Conservation (phyloP, 2,113 vertebrate species). For the Xiphophorus couchianus region DNA sequence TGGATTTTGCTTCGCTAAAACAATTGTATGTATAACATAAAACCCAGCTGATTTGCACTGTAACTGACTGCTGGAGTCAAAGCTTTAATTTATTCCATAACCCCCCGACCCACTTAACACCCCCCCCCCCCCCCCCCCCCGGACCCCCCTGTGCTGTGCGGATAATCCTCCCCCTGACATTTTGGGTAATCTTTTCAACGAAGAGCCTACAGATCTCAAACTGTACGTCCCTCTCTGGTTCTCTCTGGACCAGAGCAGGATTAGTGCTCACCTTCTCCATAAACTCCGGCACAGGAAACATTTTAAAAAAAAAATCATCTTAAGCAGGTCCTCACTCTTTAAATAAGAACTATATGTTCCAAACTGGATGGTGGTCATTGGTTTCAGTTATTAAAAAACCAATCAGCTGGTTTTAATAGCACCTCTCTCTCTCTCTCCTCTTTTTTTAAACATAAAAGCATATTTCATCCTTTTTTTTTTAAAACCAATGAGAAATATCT, state of each 20-base stretch:
- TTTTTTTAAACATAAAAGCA: constrained; percentile 41
- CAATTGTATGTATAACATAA: constrained; percentile 55
- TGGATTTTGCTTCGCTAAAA: constrained; percentile 15
- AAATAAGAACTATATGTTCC: constrained; percentile 60
- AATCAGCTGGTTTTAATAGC: constrained; percentile 61
- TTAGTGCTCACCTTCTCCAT: constrained; percentile 49
- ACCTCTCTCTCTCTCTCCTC: constrained; percentile 40
- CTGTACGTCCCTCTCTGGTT: constrained; percentile 24
- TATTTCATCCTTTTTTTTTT: constrained; percentile 19
- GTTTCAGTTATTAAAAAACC: constrained; percentile 53
- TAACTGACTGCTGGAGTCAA: constrained; percentile 54
- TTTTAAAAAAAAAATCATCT: constrained; percentile 32
- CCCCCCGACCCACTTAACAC: too few relatives aligned
- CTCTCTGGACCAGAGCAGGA: constrained; percentile 56
- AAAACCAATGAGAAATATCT: constrained; percentile 48
- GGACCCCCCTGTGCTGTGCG: constrained; percentile 30
- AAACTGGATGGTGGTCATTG: constrained; percentile 53
- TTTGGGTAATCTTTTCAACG: constrained; percentile 48
- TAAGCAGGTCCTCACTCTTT: constrained; percentile 46
- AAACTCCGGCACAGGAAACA: constrained; percentile 27
- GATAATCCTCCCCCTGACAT: constrained; percentile 41
- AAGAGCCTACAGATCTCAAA: constrained; percentile 47
- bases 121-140: too few relatives aligned
- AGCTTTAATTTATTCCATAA: constrained; percentile 32
- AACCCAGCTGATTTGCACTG: constrained; percentile 37